phyloP scores from a whole-genome alignment of 2,113 vertebrate species.

The Alethe diademata region DNA sequence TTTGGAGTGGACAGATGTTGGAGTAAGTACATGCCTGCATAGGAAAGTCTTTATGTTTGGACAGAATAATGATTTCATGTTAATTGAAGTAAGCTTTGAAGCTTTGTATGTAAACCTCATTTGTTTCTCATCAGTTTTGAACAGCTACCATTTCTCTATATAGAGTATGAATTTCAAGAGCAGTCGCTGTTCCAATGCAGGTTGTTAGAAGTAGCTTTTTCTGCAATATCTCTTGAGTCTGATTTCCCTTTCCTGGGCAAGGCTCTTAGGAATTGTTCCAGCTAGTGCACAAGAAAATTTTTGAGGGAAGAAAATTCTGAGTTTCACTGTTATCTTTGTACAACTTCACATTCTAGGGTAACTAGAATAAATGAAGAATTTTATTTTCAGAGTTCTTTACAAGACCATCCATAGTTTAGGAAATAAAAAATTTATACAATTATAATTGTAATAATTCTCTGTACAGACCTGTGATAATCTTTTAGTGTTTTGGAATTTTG shows the following conservation, averaged over 20 bases:
- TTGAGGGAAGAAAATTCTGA: neutral
- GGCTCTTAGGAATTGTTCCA: neutral
- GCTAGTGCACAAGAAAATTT: neutral
- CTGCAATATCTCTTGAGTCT: neutral
- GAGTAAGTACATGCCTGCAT: neutral
- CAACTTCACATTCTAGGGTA: neutral
- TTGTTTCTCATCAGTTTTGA: neutral
- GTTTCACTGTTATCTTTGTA: neutral
- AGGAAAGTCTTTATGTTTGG: neutral
- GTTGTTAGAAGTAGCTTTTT: neutral
- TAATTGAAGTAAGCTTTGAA: neutral
- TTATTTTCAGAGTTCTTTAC: neutral
- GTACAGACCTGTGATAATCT: neutral
- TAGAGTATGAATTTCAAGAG: neutral
- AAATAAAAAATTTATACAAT: neutral
- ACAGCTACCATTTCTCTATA: neutral
- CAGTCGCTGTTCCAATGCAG: neutral
- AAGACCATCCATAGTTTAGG: neutral
- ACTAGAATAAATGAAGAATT: neutral
- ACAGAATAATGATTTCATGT: neutral
- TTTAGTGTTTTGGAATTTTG: neutral
- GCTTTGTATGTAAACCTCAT: neutral
- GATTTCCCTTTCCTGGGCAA: neutral
- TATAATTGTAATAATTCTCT: neutral
- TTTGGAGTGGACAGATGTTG: neutral